Conservation (phyloP, 2,113 vertebrate species). For the Vimba vimba region DNA sequence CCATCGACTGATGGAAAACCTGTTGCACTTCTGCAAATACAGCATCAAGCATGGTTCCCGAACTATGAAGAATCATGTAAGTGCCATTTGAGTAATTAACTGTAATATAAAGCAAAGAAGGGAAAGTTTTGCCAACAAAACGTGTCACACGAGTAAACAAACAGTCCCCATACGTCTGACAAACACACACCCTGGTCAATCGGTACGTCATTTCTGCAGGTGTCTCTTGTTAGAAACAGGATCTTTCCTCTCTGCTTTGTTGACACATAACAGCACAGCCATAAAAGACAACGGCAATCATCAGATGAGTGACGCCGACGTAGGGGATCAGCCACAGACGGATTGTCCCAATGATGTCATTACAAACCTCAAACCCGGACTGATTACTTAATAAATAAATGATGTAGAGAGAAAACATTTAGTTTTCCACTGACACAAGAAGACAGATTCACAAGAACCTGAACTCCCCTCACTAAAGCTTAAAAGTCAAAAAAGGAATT, state of each 20-base stretch:
- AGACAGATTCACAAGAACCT: background rate
- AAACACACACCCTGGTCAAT: constrained; percentile 52
- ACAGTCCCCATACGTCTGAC: constrained; percentile 3
- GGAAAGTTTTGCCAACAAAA: constrained; percentile 65
- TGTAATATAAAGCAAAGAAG: constrained; percentile 58
- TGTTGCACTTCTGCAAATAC: constrained; percentile 17
- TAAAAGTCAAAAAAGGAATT: constrained; percentile 17
- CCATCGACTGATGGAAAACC: background rate
- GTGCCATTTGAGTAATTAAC: constrained; percentile 41
- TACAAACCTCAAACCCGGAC: constrained; percentile 62
- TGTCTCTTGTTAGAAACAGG: constrained; percentile 55
- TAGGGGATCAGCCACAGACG: constrained; percentile 49
- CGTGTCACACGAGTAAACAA: constrained; percentile 39
- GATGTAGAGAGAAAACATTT: constrained; percentile 6
- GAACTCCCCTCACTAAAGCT: background rate
- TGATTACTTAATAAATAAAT: constrained; percentile 5
- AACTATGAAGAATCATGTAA: background rate
- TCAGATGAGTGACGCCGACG: constrained; percentile 56
- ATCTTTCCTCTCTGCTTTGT: constrained; percentile 61
- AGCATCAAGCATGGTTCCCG: background rate
- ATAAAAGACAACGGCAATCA: constrained; percentile 45
- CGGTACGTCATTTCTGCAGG: constrained; percentile 56
- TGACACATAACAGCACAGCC: constrained; percentile 70
- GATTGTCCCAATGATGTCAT: constrained; percentile 69
- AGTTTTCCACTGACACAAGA: constrained; percentile 24